Conservation (phyloP, 2,113 vertebrate species). For the Channa maculata region DNA sequence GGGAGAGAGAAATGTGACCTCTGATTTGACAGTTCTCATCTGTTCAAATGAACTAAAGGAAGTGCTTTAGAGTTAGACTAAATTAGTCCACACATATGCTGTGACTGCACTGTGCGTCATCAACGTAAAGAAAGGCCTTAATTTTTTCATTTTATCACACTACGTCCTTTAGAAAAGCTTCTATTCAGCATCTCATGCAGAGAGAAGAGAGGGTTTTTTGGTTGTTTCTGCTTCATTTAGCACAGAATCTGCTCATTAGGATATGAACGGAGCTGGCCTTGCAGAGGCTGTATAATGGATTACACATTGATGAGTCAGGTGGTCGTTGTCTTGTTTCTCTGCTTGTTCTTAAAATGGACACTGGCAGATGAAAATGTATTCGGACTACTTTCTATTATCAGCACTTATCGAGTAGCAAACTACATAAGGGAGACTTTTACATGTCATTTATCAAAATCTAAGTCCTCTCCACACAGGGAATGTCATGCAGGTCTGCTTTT, state of each 20-base stretch:
- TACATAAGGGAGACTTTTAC: slow-evolving; percentile 19
- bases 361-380: slow-evolving; percentile 10
- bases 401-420: neutral
- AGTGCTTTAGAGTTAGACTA: too few relatives aligned
- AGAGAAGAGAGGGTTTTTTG: neutral
- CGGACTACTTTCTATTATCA: slow-evolving; percentile 11
- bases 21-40: too few relatives aligned
- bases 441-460: slow-evolving; percentile 44
- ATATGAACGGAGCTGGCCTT: slow-evolving; percentile 25
- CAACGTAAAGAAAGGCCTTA: too few relatives aligned
- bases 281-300: slow-evolving; percentile 55
- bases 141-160: too few relatives aligned
- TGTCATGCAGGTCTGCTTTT: slow-evolving; percentile 2
- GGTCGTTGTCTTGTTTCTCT: slow-evolving; percentile 21
- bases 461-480: slow-evolving; percentile 25
- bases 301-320: slow-evolving; percentile 49
- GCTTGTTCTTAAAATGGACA: neutral
- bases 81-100: too few relatives aligned
- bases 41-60: too few relatives aligned
- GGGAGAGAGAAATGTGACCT: too few relatives aligned
- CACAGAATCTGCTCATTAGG: slow-evolving; percentile 37
- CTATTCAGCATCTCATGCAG: too few relatives aligned
- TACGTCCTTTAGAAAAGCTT: too few relatives aligned
- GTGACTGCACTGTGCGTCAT: too few relatives aligned
- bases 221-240: slow-evolving; percentile 32